Evolutionary conservation across 2,797 vertebrate genomes (phyloP), one percentile per base, ranked within the genome.

Genomic region (Argentina silus): DNA sequence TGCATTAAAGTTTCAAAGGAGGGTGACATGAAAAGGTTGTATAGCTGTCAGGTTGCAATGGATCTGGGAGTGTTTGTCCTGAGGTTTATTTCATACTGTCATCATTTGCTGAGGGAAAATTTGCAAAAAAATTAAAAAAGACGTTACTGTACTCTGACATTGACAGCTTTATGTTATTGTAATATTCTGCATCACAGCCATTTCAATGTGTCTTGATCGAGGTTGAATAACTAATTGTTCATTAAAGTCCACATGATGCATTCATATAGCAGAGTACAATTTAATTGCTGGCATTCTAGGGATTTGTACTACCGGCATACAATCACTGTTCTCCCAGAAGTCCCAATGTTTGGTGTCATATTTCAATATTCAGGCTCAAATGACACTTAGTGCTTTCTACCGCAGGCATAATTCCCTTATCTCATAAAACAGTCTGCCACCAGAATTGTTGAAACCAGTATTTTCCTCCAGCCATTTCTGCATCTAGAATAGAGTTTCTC

Each of bases 21-120:
- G 53, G 65, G 57, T 47, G 11, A 57, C 45, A 64, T 65, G 11
- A 69, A 72, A 64, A 44, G 44, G 36, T 72, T 60, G 74, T 70
- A 43, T 36, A 42, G 45, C 53, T 48, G 23, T 60, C 65, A 55
- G 48, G n/a, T n/a, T 14, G 63, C 36, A 47, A 47, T 5, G 50
- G 15, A 53, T 53, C 50, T 53, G 50, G 14, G 14, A n/a, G n/a
- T 5, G 11, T 51, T 51, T 51, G 15, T 51, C 48, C 12, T 12
- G 12, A 51, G 48, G 3, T n/a, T n/a, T n/a, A n/a, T n/a, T 36
- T 36, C 27, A 1, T 36, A 36, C 27, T 2, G n/a, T 2, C 27
- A 36, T 36, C 1, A 36, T 36, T 36, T 36, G 1, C 1, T 36
- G 27, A 1, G 27, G 27, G 27, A 36, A 36, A 36, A 36, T 36